A percentile compares a stretch with the other conserved stretches of the same genome.
phyloP scores from a whole-genome alignment of 2,888 invertebrate species.

The Carpatolechia fugitivella region DNA sequence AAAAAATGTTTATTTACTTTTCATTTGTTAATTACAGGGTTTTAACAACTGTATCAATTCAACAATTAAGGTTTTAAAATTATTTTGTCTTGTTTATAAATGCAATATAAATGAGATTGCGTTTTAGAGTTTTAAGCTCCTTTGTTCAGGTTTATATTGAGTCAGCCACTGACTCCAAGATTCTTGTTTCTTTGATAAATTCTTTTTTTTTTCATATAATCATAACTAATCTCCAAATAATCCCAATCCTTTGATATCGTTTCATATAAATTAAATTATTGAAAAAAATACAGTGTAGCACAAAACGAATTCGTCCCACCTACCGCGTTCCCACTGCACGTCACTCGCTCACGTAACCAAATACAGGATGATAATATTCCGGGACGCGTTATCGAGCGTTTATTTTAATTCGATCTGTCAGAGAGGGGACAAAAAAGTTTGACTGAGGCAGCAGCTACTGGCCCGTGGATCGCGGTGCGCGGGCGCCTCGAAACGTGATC shows the following conservation, averaged over 20 bases:
- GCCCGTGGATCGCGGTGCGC: constrained; percentile 32
- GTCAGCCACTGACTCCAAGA: no score
- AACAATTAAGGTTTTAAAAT: no score
- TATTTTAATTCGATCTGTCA: constrained; percentile 80
- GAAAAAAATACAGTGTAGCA: constrained; percentile 42
- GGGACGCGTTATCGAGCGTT: constrained; percentile 76
- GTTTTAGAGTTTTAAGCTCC: no score
- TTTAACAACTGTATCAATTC: constrained; percentile 2
- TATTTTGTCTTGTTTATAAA: no score
- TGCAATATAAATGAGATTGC: no score
- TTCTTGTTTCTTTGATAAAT: no score
- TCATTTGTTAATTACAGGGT: background rate
- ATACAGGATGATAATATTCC: constrained; percentile 73
- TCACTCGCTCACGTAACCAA: constrained; percentile 72
- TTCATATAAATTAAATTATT: constrained; percentile 26
- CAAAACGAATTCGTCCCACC: constrained; percentile 55
- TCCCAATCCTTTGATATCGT: constrained; percentile 18
- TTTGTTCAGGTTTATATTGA: no score
- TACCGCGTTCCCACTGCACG: constrained; percentile 71
- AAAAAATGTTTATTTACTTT: constrained; percentile 9
- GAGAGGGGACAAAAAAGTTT: constrained; percentile 67
- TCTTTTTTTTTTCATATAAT: no score
- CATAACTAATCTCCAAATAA: no score
- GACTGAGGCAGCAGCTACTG: constrained; percentile 64
- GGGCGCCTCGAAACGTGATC: constrained; percentile 49